Percentiles rank a stretch among this genome's conserved stretches.
These are phyloP conservation scores for Neotoxoptera formosana DNA, from an alignment of 1,140 invertebrate species.

Conservation along the genomic window DNA sequence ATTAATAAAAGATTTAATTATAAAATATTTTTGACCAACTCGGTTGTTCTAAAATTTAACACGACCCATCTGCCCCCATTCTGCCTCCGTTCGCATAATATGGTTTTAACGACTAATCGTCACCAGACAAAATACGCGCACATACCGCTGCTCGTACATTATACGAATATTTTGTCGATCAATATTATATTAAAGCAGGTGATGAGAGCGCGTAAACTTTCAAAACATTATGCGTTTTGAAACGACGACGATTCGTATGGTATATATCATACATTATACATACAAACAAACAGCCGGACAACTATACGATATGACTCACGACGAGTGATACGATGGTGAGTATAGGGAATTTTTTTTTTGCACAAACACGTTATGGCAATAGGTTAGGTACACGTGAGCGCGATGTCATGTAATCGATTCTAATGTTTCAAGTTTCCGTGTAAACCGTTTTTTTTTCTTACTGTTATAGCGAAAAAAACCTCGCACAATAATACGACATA, in stretches of 20 bases:
- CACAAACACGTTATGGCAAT: neutral
- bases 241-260: neutral
- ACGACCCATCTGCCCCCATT: neutral
- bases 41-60: neutral
- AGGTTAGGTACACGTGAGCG: neutral
- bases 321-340: neutral
- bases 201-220: neutral
- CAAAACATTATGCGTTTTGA: neutral
- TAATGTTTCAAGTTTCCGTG: neutral
- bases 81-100: neutral
- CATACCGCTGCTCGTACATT: too few relatives aligned
- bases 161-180: neutral
- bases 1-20: neutral
- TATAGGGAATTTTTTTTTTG: neutral
- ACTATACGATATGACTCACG: too few relatives aligned
- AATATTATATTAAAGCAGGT: neutral
- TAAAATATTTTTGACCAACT: neutral
- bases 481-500: constrained; percentile 21
- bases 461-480: neutral
- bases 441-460: neutral
- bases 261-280: too few relatives aligned
- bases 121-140: neutral
- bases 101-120: neutral
- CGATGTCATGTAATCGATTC: neutral
- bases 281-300: neutral